A percentile compares a stretch with the other conserved stretches of the same genome.
These are phyloP conservation scores for Dipodomys spectabilis DNA, from an alignment of 2,113 vertebrate genomes.

Conservation along the genomic window DNA sequence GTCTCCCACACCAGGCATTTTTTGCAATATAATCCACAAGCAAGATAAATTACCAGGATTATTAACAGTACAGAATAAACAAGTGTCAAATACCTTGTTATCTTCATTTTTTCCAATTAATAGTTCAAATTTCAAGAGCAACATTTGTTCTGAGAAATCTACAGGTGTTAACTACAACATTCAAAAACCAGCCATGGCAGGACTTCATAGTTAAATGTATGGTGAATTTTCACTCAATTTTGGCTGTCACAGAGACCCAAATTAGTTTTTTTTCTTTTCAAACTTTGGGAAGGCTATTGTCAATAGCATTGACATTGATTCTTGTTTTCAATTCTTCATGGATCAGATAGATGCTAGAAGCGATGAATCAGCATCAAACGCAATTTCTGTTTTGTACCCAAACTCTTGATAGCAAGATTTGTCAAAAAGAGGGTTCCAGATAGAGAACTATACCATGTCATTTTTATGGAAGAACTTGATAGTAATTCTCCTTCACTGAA, in stretches of 20 bases:
- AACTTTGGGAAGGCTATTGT: neutral
- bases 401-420: neutral
- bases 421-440: neutral
- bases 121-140: slow-evolving; percentile 1
- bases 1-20: neutral
- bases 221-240: neutral
- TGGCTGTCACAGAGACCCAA: neutral
- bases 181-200: neutral
- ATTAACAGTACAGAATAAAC: neutral
- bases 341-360: neutral
- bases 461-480: neutral
- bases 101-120: neutral
- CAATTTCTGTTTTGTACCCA: neutral
- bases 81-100: neutral
- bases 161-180: neutral
- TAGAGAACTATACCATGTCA: neutral
- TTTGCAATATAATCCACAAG: neutral
- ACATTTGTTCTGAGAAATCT: neutral
- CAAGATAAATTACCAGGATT: neutral
- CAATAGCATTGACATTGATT: neutral
- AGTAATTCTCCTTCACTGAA: neutral
- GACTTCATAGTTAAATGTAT: neutral
- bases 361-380: neutral
- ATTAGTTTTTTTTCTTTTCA: neutral
- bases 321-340: slow-evolving; percentile 1